Base-by-base conservation (phyloP, 2,113 vertebrate species). In the Callithrix jacchus region DNA sequence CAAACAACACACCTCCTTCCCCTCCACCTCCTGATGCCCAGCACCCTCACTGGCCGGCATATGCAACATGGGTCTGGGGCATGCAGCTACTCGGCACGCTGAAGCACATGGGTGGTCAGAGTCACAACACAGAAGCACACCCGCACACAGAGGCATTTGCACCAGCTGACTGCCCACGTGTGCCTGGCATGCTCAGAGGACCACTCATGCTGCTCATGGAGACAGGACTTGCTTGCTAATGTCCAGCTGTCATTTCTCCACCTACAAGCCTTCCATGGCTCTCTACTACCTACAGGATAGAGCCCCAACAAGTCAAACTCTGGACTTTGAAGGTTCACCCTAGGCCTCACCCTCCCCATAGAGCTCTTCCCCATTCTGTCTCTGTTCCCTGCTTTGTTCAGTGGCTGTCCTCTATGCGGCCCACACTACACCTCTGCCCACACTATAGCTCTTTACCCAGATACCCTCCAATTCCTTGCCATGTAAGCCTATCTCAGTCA, bases 111-210 rank as follows among this genome's bases (percentile, higher is more conserved):
- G 6, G 23, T 91, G 93, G 96, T 95, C 97, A 84, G 64, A 83
- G 91, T 96, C 92, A 97, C 97, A 73, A 97, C 96, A 97, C 93
- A 91, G 95, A 97, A 98, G 97, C 97, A 97, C 47, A 87, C 94
- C 94, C 17, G 10, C 93, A 97, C 71, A 95, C 76, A 93, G 90
- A 97, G 94, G 91, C 91, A 86, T 92, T 79, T 96, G 98, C 97
- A 98, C 95, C 96, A 97, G 98, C 98, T 97, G 97, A 92, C 71
- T 96, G 97, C 77, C 95, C 81, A 92, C 76, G 76, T 0, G 23
- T 83, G 97, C 84, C 91, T 79, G 71, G 54, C 2, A 54, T 93
- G 85, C 96, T 96, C 82, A 77, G 58, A 61, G 89, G 95, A 91
- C 81, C 80, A 91, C 68, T 45, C 18, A 23, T 74, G 56, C 27